Percentiles rank a stretch among this genome's conserved stretches.
Conservation (phyloP, 2,888 invertebrate genomes). For the Ernsta delagoae region DNA sequence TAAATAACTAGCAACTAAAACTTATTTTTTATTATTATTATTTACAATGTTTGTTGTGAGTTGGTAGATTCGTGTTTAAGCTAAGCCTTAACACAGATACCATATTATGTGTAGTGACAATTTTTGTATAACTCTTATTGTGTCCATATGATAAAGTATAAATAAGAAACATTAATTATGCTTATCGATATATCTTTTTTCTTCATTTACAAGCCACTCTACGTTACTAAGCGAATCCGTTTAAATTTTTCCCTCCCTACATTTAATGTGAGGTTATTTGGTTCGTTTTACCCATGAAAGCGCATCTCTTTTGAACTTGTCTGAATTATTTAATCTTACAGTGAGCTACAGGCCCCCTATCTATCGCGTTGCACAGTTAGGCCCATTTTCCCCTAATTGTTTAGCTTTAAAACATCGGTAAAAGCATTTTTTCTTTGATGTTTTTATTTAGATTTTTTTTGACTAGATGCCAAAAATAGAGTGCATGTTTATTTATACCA, state of each 20-base stretch:
- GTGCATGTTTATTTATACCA: conserved; percentile 12
- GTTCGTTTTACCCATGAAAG: conserved; percentile 77
- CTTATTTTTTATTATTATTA: too few relatives aligned
- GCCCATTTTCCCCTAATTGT: conserved; percentile 67
- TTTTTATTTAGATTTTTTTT: conserved; percentile 2
- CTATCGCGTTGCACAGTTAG: conserved; percentile 65
- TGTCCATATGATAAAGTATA: neutral
- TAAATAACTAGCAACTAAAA: too few relatives aligned
- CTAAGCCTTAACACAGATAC: too few relatives aligned
- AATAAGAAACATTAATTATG: neutral
- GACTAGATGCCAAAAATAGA: conserved; percentile 7
- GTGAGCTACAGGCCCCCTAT: conserved; percentile 66
- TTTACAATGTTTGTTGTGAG: too few relatives aligned
- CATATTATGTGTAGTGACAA: too few relatives aligned
- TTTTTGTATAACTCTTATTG: too few relatives aligned
- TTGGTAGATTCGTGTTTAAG: too few relatives aligned
- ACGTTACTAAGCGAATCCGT: conserved; percentile 62
- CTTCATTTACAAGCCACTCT: conserved; percentile 48
- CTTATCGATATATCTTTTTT: conserved; percentile 46
- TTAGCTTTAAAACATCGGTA: conserved; percentile 62
- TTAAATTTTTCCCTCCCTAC: conserved; percentile 60
- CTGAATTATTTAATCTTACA: conserved; percentile 82
- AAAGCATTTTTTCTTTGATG: conserved; percentile 15
- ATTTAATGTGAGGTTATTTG: conserved; percentile 70
- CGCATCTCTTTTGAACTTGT: conserved; percentile 81